Evolutionary conservation across 2,888 invertebrate genomes (phyloP).

Genomic region (Loripinus fragilis): DNA sequence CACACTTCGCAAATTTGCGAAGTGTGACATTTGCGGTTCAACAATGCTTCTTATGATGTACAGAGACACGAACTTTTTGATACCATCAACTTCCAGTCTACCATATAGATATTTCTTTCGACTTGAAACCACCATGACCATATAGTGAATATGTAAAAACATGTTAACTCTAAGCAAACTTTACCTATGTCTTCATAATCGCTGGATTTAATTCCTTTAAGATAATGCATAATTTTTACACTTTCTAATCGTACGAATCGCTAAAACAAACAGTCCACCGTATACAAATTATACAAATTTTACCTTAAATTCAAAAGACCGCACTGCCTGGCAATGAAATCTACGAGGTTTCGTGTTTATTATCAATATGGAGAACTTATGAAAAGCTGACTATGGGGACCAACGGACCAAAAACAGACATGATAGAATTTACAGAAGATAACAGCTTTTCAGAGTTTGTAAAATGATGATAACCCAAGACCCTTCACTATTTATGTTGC

Average conservation of each 20-base stretch:
- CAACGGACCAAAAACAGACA: conserved; percentile 10
- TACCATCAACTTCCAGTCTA: no score
- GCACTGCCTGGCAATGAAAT: conserved; percentile 19
- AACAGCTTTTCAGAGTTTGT: conserved; percentile 50
- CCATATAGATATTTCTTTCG: no score
- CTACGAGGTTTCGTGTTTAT: not conserved
- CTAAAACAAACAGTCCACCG: not conserved
- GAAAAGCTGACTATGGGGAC: conserved; percentile 9
- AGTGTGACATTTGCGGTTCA: no score
- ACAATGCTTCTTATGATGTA: no score
- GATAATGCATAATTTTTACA: conserved; percentile 17
- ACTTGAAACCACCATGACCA: no score
- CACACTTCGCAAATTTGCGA: no score
- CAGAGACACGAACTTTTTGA: no score
- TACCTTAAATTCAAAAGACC: conserved; percentile 10
- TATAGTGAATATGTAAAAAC: not conserved
- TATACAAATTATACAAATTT: conserved; percentile 3
- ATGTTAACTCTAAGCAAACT: conserved; percentile 6
- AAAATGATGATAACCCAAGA: conserved; percentile 58
- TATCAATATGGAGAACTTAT: conserved; percentile 15
- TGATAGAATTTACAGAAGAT: conserved; percentile 41
- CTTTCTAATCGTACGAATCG: conserved; percentile 4
- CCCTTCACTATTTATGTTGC: conserved; percentile 56
- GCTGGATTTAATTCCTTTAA: conserved; percentile 12
- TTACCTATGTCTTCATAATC: conserved; percentile 10